Conservation (phyloP, 2,888 invertebrate genomes). For the Timandra comae region DNA sequence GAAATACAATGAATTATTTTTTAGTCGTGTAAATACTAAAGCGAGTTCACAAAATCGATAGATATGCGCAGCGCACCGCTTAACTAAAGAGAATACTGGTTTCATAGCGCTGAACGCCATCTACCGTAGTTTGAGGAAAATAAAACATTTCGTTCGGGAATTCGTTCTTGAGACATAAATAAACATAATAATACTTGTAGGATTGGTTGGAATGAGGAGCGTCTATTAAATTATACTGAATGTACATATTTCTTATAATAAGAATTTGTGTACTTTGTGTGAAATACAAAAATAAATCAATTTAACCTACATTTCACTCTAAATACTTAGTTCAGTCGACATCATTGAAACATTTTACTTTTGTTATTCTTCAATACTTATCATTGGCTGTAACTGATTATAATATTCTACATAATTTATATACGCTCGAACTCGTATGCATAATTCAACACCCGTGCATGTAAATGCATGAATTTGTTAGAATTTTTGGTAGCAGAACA, state of each 20-base stretch:
- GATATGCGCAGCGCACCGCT: conserved; percentile 68
- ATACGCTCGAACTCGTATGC: too few relatives aligned
- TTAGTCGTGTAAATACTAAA: conserved; percentile 51
- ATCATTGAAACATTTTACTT: too few relatives aligned
- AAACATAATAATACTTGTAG: conserved; percentile 3
- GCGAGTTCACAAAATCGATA: conserved; percentile 61
- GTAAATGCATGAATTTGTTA: too few relatives aligned
- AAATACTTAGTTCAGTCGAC: too few relatives aligned
- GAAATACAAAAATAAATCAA: too few relatives aligned
- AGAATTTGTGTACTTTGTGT: too few relatives aligned
- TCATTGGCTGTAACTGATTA: too few relatives aligned
- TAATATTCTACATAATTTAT: too few relatives aligned
- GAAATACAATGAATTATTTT: conserved; percentile 26
- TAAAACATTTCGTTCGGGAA: conserved; percentile 5
- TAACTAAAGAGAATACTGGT: conserved; percentile 47
- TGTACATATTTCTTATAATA: background rate
- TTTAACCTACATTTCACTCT: too few relatives aligned
- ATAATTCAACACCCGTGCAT: too few relatives aligned
- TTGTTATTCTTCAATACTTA: too few relatives aligned
- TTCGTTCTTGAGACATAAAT: background rate
- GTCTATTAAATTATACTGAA: background rate
- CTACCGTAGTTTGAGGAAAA: conserved; percentile 29
- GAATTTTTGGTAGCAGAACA: too few relatives aligned
- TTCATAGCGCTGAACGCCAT: conserved; percentile 44
- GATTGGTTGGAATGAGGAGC: background rate